phyloP scores from a whole-genome alignment of 2,888 invertebrate species.

The Lacanobia oleracea region DNA sequence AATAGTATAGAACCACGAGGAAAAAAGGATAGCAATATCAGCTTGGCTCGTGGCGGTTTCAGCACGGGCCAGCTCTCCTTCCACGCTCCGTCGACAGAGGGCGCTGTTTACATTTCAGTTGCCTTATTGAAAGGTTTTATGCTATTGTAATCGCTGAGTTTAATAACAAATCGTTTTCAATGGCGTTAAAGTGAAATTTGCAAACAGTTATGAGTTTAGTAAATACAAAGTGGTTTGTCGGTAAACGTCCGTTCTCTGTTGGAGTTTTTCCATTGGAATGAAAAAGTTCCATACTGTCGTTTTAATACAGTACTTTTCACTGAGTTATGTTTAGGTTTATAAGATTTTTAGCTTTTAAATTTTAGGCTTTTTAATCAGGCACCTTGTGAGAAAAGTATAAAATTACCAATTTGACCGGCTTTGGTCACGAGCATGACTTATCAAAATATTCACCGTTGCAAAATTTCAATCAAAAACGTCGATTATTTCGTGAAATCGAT shows the following conservation, averaged over 20 bases:
- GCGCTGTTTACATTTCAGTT: constrained; percentile 76
- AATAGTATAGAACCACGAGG: constrained; percentile 52
- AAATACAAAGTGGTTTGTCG: constrained; percentile 58
- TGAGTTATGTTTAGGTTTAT: not conserved
- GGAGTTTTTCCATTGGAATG: constrained; percentile 27
- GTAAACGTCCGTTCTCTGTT: constrained; percentile 44
- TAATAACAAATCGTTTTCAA: constrained; percentile 68
- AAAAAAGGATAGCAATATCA: constrained; percentile 72
- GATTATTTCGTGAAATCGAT: constrained; percentile 40
- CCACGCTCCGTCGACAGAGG: constrained; percentile 75
- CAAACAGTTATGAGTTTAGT: constrained; percentile 62
- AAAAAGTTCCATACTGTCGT: not conserved
- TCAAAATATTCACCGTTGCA: constrained; percentile 20
- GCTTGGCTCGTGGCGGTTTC: constrained; percentile 86
- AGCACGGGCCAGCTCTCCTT: constrained; percentile 73
- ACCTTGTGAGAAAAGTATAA: not conserved
- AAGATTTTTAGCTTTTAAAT: not conserved
- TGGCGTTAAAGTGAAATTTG: constrained; percentile 62
- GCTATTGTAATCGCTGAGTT: constrained; percentile 64
- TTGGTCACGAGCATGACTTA: constrained; percentile 37
- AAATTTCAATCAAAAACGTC: constrained; percentile 16
- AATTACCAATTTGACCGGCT: constrained; percentile 6
- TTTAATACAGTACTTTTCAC: not conserved
- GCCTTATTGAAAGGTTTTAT: constrained; percentile 61
- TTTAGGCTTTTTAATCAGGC: not conserved